These are phyloP conservation scores for Rallus crepitans DNA, from an alignment of 2,797 vertebrate genomes.

Conservation along the genomic window DNA sequence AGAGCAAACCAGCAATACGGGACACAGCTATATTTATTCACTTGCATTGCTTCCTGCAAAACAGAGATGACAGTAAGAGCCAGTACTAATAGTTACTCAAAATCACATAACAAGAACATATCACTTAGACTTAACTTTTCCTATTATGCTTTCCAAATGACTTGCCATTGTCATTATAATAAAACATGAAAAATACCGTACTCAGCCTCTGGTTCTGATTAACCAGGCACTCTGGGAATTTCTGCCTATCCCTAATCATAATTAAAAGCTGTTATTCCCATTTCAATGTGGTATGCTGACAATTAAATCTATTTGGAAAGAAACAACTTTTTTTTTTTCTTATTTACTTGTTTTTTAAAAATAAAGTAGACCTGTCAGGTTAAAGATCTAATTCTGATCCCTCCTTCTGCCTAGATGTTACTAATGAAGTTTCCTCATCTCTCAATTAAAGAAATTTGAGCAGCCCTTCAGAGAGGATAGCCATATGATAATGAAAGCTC, in stretches of 20 bases:
- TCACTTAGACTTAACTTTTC: neutral
- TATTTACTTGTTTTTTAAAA: neutral
- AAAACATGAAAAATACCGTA: neutral
- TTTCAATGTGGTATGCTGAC: neutral
- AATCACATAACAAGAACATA: neutral
- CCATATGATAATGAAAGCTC: neutral
- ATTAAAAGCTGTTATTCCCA: slow-evolving; percentile 33
- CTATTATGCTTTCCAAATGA: slow-evolving; percentile 17
- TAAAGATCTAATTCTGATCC: neutral
- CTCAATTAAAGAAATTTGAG: neutral
- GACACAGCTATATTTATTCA: neutral
- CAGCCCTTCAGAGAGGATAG: neutral
- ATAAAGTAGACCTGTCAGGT: neutral
- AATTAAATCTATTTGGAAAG: slow-evolving; percentile 18
- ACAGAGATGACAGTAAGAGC: neutral
- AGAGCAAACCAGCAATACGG: neutral
- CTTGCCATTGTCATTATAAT: neutral
- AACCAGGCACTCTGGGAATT: slow-evolving; percentile 36
- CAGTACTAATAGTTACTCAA: neutral
- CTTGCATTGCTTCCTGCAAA: neutral
- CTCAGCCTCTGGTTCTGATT: slow-evolving; percentile 31
- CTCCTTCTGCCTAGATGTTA: neutral
- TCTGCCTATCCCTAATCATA: slow-evolving; percentile 25
- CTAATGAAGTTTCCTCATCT: neutral
- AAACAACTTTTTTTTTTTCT: neutral